phyloP scores from a whole-genome alignment of 2,888 invertebrate species.

The Microplitis manilae region DNA sequence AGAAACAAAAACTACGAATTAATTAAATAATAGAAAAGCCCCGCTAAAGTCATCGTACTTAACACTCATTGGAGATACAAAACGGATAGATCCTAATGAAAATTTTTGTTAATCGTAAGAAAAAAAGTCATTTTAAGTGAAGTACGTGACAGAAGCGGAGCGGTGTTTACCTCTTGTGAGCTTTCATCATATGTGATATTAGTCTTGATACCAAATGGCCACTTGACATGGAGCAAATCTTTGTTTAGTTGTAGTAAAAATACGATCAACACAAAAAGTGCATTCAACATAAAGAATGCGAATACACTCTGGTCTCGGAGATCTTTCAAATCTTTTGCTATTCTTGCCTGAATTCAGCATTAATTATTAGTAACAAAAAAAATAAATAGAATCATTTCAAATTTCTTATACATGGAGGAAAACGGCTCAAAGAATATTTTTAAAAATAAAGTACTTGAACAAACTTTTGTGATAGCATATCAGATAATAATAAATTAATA shows the following conservation, averaged over 20 bases:
- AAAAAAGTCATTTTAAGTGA: conserved; percentile 18
- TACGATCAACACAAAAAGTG: conserved; percentile 98
- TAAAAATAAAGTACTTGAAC: too few species aligned
- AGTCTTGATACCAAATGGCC: conserved; percentile 95
- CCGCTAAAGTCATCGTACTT: conserved; percentile 53
- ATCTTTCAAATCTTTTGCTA: conserved; percentile 92
- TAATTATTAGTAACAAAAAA: background rate
- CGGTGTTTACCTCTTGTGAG: conserved; percentile 86
- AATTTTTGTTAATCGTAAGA: conserved; percentile 4
- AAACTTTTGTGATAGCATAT: too few species aligned
- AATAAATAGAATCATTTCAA: conserved; percentile 25
- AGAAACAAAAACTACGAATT: conserved; percentile 50
- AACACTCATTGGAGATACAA: conserved; percentile 33
- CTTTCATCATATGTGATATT: conserved; percentile 93
- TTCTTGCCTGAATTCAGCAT: conserved; percentile 82
- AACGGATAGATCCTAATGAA: background rate
- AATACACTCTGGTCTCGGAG: conserved; percentile 95
- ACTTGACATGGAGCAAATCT: conserved; percentile 95
- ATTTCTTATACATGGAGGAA: conserved; percentile 12
- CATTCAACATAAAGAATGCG: conserved; percentile 98
- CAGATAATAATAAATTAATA: too few species aligned
- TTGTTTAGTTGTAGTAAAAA: conserved; percentile 99
- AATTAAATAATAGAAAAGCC: conserved; percentile 61
- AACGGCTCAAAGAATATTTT: too few species aligned
- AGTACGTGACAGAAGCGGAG: conserved; percentile 59